These are phyloP conservation scores for Psophia crepitans DNA, from an alignment of 2,113 vertebrate species.

Conservation along the genomic window DNA sequence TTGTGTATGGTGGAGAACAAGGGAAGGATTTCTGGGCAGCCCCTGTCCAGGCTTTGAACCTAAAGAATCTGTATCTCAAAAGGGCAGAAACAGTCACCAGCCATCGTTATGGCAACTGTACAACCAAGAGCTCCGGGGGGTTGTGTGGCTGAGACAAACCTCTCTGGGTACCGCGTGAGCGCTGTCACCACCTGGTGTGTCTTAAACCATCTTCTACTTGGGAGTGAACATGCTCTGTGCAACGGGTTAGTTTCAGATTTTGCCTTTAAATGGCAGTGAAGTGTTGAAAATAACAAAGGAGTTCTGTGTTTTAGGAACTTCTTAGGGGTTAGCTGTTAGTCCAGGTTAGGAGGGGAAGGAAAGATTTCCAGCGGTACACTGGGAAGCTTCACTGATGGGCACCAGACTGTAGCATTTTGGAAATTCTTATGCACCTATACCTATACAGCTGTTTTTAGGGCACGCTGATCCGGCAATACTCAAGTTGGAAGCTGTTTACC, in stretches of 20 bases:
- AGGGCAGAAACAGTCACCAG: background rate
- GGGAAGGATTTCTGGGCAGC: background rate
- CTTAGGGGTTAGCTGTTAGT: background rate
- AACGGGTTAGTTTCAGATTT: background rate
- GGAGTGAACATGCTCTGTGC: background rate
- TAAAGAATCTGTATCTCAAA: background rate
- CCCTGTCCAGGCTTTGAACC: background rate
- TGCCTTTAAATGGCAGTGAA: background rate
- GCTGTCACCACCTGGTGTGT: background rate
- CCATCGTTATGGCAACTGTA: background rate
- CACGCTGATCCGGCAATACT: background rate
- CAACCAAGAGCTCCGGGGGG: background rate
- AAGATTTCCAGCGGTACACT: background rate
- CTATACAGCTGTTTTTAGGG: background rate
- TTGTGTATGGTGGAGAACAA: background rate
- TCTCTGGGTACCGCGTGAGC: background rate
- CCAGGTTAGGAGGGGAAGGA: background rate
- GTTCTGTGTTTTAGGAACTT: background rate
- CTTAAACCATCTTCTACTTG: background rate
- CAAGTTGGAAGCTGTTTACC: background rate
- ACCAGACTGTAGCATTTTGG: background rate
- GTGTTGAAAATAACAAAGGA: background rate
- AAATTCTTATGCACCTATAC: accelerated
- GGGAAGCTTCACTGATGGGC: background rate
- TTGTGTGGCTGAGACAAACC: background rate